Evolutionary conservation across 92 coral and sea anemone species (phyloP).

Genomic region (Zoanthus gigantus): DNA sequence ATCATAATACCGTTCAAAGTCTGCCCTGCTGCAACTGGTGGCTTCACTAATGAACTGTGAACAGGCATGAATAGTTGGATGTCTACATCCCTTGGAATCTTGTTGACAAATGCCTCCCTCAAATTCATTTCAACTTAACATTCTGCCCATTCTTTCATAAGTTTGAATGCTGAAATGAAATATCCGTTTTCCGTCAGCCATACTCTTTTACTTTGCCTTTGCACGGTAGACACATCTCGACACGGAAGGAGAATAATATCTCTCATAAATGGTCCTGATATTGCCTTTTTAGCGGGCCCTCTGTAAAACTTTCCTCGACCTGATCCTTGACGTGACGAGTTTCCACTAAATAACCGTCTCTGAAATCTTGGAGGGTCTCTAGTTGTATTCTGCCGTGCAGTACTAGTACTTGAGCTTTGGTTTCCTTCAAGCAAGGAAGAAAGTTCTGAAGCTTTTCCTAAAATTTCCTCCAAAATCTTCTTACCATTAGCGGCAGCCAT

Average conservation of each 20-base stretch:
- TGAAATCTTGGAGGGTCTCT: constrained; percentile 6
- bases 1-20: constrained; percentile 53
- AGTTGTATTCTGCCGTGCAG: constrained; percentile 3
- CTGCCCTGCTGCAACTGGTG: constrained; percentile 48
- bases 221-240: constrained; percentile 55
- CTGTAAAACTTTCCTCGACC: background rate
- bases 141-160: constrained; percentile 69
- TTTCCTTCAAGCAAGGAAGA: constrained; percentile 43
- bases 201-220: constrained; percentile 64
- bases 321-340: background rate
- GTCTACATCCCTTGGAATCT: constrained; percentile 44
- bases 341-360: background rate
- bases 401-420: constrained; percentile 5
- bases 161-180: constrained; percentile 56
- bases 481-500: constrained; percentile 2
- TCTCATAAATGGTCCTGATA: constrained; percentile 68
- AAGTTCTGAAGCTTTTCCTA: constrained; percentile 51
- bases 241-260: constrained; percentile 65
- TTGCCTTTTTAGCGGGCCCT: constrained; percentile 40
- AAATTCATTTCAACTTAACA: constrained; percentile 51
- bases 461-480: constrained; percentile 30
- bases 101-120: constrained; percentile 48
- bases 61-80: constrained; percentile 47
- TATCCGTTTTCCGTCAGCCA: constrained; percentile 64
- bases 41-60: constrained; percentile 49